A percentile compares a stretch with the other conserved stretches of the same genome.
Conservation (phyloP, 1,140 invertebrate genomes). For the Paralvinella palmiformis region DNA sequence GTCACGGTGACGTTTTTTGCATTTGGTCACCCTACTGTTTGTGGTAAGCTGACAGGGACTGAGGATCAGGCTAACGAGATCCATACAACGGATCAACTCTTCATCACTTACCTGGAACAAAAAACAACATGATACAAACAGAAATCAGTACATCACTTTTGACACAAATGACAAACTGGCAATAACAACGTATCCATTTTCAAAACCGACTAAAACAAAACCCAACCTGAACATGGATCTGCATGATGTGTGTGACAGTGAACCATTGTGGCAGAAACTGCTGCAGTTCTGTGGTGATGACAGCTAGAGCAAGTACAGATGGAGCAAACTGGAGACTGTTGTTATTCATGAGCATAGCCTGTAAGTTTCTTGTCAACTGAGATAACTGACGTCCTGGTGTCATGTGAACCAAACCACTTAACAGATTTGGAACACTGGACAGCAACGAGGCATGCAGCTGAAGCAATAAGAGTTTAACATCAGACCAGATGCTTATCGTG, state of each 20-base stretch:
- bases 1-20: slow-evolving; percentile 29
- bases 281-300: slow-evolving; percentile 45
- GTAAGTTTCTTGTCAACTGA: slow-evolving; percentile 34
- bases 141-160: background rate
- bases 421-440: slow-evolving; percentile 41
- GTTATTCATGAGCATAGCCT: slow-evolving; percentile 33
- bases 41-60: slow-evolving; percentile 26
- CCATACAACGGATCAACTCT: slow-evolving; percentile 40
- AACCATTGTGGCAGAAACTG: slow-evolving; percentile 36
- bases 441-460: slow-evolving; percentile 45
- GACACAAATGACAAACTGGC: background rate
- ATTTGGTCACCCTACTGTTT: slow-evolving; percentile 5
- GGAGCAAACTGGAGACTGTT: slow-evolving; percentile 33
- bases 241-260: slow-evolving; percentile 33
- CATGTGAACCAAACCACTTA: slow-evolving; percentile 37
- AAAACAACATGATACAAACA: slow-evolving; percentile 3
- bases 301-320: slow-evolving; percentile 34
- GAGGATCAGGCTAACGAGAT: slow-evolving; percentile 32
- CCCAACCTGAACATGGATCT: slow-evolving; percentile 39
- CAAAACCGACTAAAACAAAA: background rate
- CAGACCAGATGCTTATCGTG: too few species aligned
- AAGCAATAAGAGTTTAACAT: slow-evolving; percentile 6
- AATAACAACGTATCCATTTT: background rate
- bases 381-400: slow-evolving; percentile 41
- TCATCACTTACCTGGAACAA: slow-evolving; percentile 35